These are phyloP conservation scores for Trachops cirrhosus DNA, from an alignment of 2,797 vertebrate species.

Conservation along the genomic window DNA sequence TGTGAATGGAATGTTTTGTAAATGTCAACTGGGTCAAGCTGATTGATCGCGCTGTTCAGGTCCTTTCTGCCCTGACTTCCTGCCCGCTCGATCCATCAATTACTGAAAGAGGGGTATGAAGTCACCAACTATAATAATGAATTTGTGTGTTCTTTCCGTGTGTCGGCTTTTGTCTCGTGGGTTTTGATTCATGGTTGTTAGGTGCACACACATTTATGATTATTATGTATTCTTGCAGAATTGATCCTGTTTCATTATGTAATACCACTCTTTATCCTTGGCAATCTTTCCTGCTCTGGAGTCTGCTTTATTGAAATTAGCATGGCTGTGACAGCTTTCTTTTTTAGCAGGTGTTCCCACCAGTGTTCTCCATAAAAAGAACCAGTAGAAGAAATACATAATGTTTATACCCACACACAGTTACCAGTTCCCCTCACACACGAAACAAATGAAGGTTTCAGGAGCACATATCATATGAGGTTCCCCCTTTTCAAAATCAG, in stretches of 20 bases:
- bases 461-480: rapidly evolving
- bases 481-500: background rate
- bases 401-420: background rate
- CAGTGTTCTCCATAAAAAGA: background rate
- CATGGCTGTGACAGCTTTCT: background rate
- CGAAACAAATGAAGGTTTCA: background rate
- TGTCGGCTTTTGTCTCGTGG: background rate
- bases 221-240: background rate
- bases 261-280: background rate
- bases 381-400: background rate
- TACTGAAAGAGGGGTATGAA: background rate
- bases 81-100: background rate
- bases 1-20: background rate
- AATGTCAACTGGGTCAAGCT: background rate
- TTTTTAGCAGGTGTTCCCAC: background rate
- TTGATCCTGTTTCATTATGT: background rate
- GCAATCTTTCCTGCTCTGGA: background rate
- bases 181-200: background rate
- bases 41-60: rapidly evolving
- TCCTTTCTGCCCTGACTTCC: background rate
- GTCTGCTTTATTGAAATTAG: background rate
- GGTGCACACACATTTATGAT: background rate
- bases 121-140: background rate
- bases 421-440: background rate
- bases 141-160: background rate